Percentiles rank a stretch among this genome's conserved stretches.
These are phyloP conservation scores for Thymelicus acteon DNA, from an alignment of 2,888 invertebrate genomes.

Conservation along the genomic window DNA sequence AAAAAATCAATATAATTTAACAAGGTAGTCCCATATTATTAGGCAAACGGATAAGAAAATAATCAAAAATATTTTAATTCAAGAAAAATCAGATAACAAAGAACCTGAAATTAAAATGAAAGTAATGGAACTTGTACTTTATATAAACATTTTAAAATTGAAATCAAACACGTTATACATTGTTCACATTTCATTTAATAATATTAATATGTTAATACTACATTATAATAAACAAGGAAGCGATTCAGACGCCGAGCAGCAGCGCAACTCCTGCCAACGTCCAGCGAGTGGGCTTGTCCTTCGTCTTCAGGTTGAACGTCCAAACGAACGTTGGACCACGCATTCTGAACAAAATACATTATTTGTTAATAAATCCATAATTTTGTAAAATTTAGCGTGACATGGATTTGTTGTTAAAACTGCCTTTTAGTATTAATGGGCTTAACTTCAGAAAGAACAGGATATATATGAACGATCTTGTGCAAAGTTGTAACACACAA, in stretches of 20 bases:
- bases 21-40: too few relatives aligned
- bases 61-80: too few relatives aligned
- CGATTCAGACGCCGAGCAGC: conserved; percentile 90
- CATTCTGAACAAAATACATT: conserved; percentile 71
- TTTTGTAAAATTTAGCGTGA: too few relatives aligned
- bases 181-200: not conserved
- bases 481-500: not conserved
- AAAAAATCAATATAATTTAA: too few relatives aligned
- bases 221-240: conserved; percentile 13
- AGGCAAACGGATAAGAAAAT: too few relatives aligned
- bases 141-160: not conserved
- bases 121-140: too few relatives aligned
- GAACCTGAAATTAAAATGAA: too few relatives aligned
- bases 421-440: too few relatives aligned
- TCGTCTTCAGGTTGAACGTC: conserved; percentile 97
- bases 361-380: not conserved
- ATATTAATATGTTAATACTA: not conserved
- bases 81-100: too few relatives aligned
- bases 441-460: too few relatives aligned
- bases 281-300: conserved; percentile 96
- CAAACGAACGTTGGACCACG: conserved; percentile 97
- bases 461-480: too few relatives aligned
- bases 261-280: conserved; percentile 96
- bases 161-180: not conserved
- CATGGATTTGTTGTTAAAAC: too few relatives aligned